phyloP scores from a whole-genome alignment of 2,888 invertebrate genomes.

The Lochmaea capreae region DNA sequence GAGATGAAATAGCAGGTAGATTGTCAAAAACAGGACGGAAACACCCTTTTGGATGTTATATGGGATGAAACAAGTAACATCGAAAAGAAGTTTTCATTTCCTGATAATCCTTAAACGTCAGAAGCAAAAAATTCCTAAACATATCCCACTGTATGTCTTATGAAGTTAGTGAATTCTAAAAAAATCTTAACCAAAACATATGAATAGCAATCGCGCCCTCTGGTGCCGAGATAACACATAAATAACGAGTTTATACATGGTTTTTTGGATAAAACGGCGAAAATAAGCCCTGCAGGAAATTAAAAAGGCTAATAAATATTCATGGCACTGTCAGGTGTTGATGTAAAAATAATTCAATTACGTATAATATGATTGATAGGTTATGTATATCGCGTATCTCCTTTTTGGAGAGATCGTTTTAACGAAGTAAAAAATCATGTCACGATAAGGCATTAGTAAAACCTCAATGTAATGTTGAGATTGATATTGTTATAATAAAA shows the following conservation, averaged over 20 bases:
- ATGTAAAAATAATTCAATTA: constrained; percentile 53
- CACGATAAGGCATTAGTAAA: background rate
- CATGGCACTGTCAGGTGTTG: constrained; percentile 52
- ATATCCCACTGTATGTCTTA: background rate
- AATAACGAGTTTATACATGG: constrained; percentile 44
- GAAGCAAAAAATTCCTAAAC: background rate
- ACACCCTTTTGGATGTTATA: too few relatives aligned
- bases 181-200: constrained; percentile 30
- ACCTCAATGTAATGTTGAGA: background rate
- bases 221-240: constrained; percentile 38
- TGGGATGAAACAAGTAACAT: too few relatives aligned
- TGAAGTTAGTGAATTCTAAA: constrained; percentile 6
- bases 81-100: too few relatives aligned
- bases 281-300: constrained; percentile 50
- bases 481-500: background rate
- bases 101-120: background rate
- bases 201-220: constrained; percentile 43
- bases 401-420: constrained; percentile 11
- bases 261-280: constrained; percentile 48
- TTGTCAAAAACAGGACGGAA: too few relatives aligned
- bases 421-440: background rate
- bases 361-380: constrained; percentile 50
- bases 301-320: constrained; percentile 53
- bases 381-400: constrained; percentile 23
- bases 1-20: too few relatives aligned